Evolutionary conservation across 2,797 vertebrate species (phyloP).

Genomic region (Enteromius anoplus): DNA sequence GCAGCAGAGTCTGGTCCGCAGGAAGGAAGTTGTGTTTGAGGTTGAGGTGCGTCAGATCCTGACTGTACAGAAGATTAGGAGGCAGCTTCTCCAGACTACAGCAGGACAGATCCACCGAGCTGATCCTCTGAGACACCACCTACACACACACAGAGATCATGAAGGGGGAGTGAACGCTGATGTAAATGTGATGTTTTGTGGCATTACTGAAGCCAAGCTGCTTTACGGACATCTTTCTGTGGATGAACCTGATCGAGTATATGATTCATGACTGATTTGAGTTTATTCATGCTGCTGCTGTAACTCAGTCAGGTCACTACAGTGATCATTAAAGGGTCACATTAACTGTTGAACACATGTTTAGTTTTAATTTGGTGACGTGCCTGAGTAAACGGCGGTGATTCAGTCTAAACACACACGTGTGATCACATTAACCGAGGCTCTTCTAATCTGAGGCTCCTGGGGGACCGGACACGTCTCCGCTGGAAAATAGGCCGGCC

Average conservation of each 20-base stretch:
- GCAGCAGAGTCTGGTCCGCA: conserved; percentile 81
- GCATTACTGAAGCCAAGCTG: no score
- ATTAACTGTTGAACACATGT: no score
- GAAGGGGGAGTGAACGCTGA: no score
- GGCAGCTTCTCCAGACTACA: conserved; percentile 95
- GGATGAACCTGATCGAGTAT: no score
- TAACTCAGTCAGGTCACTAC: no score
- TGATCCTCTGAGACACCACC: conserved; percentile 97
- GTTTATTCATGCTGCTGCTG: no score
- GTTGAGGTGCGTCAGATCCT: conserved; percentile 98
- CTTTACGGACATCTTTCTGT: no score
- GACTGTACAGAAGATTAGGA: conserved; percentile 95
- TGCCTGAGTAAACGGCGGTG: neutral
- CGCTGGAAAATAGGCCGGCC: conserved; percentile 78
- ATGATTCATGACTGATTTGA: no score
- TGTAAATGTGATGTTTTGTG: no score
- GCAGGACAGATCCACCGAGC: conserved; percentile 96
- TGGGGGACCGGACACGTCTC: conserved; percentile 70
- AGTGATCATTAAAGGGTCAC: no score
- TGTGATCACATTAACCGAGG: neutral
- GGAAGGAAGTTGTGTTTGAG: conserved; percentile 96
- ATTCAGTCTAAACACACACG: neutral
- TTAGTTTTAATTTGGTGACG: neutral
- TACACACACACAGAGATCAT: conserved; percentile 57
- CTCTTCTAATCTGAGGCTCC: conserved; percentile 78